phyloP scores from a whole-genome alignment of 2,888 invertebrate genomes.

The Leptinotarsa juncta region DNA sequence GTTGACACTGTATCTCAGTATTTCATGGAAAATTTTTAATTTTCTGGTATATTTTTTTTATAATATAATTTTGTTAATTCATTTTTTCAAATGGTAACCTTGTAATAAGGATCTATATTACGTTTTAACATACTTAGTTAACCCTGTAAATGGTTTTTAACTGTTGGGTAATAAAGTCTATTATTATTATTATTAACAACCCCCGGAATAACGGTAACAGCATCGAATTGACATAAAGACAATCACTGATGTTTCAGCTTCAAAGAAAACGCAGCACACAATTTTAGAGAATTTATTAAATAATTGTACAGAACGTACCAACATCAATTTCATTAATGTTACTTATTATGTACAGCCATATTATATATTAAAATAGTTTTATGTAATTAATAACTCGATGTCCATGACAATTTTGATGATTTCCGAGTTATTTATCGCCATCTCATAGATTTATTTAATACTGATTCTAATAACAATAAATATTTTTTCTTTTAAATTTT shows the following conservation, averaged over 20 bases:
- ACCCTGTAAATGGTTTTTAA: no score
- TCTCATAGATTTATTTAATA: slow-evolving; percentile 56
- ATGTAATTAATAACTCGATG: slow-evolving; percentile 57
- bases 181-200: no score
- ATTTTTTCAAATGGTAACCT: no score
- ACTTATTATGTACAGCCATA: slow-evolving; percentile 63
- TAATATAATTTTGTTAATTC: no score
- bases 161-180: no score
- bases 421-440: slow-evolving; percentile 52
- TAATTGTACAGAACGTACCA: slow-evolving; percentile 65
- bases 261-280: slow-evolving; percentile 20
- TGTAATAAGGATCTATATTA: no score
- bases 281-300: slow-evolving; percentile 58
- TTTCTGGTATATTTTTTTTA: no score
- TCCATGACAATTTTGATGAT: slow-evolving; percentile 56
- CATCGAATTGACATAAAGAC: background rate
- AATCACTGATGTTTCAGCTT: background rate
- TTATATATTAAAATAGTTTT: slow-evolving; percentile 66
- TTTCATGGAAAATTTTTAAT: no score
- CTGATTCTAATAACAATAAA: slow-evolving; percentile 58
- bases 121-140: no score
- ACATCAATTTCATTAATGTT: slow-evolving; percentile 63
- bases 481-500: slow-evolving; percentile 48
- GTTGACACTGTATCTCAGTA: no score
- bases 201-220: no score